Evolutionary conservation across 2,797 vertebrate genomes (phyloP).

Genomic region (Pteropus rufus): DNA sequence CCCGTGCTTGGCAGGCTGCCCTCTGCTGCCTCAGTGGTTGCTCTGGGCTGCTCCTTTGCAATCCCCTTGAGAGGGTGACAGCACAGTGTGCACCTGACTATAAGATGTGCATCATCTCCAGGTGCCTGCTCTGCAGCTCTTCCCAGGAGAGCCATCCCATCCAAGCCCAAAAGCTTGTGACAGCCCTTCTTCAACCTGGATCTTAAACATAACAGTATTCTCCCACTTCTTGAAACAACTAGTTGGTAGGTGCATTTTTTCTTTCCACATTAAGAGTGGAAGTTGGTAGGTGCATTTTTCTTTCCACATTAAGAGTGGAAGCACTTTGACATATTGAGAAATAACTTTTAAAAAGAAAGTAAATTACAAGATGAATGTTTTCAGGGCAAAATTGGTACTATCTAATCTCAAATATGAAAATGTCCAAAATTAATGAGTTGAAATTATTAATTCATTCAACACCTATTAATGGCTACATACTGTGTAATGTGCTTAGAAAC

Average conservation of each 20-base stretch:
- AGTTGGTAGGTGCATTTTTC: neutral
- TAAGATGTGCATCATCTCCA: accelerated
- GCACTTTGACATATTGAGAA: neutral
- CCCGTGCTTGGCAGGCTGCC: neutral
- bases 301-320: neutral
- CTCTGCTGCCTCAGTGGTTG: neutral
- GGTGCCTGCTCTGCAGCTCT: neutral
- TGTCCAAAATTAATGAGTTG: neutral
- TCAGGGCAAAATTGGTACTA: neutral
- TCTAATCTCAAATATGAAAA: neutral
- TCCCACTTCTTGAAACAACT: neutral
- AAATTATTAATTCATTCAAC: neutral
- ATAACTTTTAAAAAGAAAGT: neutral
- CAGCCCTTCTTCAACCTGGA: neutral
- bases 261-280: neutral
- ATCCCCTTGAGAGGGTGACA: neutral
- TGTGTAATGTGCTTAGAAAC: neutral
- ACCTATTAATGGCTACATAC: neutral
- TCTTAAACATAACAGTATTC: neutral
- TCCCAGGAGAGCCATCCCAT: neutral
- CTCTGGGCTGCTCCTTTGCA: neutral
- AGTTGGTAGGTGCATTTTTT: neutral
- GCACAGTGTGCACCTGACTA: neutral
- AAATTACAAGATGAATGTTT: neutral
- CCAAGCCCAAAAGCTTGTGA: neutral